phyloP scores from a whole-genome alignment of 2,888 invertebrate species.

The Hirtodrosophila trivittata region DNA sequence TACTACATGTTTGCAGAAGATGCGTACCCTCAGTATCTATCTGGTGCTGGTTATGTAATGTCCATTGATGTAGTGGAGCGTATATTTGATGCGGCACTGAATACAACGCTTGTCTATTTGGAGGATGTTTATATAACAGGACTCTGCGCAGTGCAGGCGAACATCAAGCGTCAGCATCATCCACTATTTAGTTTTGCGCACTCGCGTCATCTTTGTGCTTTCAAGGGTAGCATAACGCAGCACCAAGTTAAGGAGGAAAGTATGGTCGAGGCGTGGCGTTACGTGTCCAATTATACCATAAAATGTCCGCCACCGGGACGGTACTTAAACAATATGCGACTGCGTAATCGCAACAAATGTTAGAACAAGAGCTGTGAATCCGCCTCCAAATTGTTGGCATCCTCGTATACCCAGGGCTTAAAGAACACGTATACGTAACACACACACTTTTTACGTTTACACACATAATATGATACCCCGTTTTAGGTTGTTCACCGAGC shows the following conservation, averaged over 20 bases:
- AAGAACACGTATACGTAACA: background rate
- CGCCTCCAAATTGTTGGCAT: constrained; percentile 21
- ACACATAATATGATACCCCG: background rate
- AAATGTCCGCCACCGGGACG: constrained; percentile 81
- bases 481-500: no score
- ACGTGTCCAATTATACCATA: constrained; percentile 79
- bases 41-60: constrained; percentile 92
- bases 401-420: constrained; percentile 6
- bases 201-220: constrained; percentile 84
- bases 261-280: constrained; percentile 84
- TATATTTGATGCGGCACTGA: constrained; percentile 88
- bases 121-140: constrained; percentile 93
- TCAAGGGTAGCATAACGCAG: constrained; percentile 85
- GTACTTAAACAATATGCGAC: constrained; percentile 77
- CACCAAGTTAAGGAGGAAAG: constrained; percentile 85
- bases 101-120: constrained; percentile 89
- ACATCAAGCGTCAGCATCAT: constrained; percentile 87
- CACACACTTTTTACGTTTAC: background rate
- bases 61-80: constrained; percentile 87
- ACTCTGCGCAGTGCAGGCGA: constrained; percentile 87
- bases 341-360: constrained; percentile 57
- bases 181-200: constrained; percentile 86
- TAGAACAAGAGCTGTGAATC: constrained; percentile 49
- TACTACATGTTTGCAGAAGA: constrained; percentile 90
- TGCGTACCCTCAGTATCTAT: constrained; percentile 91